A percentile compares a stretch with the other conserved stretches of the same genome.
Conservation (phyloP, 2,888 invertebrate genomes). For the Parapristionchus giblindavisi region DNA sequence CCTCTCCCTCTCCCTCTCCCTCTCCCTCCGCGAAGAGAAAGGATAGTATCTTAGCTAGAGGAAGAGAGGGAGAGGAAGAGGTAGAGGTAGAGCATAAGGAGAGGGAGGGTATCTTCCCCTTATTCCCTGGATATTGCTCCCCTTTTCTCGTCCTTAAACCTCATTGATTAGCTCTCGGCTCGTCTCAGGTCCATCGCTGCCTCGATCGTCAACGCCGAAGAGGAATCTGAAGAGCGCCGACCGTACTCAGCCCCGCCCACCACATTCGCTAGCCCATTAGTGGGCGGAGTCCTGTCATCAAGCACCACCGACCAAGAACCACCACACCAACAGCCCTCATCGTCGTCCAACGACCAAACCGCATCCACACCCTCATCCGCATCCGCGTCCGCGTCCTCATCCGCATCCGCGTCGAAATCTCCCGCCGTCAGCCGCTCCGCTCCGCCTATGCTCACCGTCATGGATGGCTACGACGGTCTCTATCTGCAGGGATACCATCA, state of each 20-base stretch:
- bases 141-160: not conserved
- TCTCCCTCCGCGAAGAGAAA: not conserved
- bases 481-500: conserved; percentile 26
- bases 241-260: conserved; percentile 24
- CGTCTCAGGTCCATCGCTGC: too few relatives aligned
- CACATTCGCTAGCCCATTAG: not conserved
- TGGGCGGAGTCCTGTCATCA: too few relatives aligned
- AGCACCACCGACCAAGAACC: too few relatives aligned
- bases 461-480: conserved; percentile 9
- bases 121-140: not conserved
- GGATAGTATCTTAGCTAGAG: too few relatives aligned
- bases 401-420: too few relatives aligned
- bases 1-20: not conserved
- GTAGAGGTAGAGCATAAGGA: not conserved
- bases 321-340: too few relatives aligned
- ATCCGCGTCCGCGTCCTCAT: too few relatives aligned
- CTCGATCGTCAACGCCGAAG: too few relatives aligned
- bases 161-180: too few relatives aligned
- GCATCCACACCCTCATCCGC: too few relatives aligned
- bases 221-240: too few relatives aligned
- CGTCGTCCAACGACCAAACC: too few relatives aligned
- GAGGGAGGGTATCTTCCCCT: not conserved
- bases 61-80: not conserved
- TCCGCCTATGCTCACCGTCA: conserved; percentile 26
- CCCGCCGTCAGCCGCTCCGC: not conserved